Evolutionary conservation across 2,888 invertebrate species (phyloP), one percentile per base, ranked within the genome.

Genomic region (Perizoma affinitatum): DNA sequence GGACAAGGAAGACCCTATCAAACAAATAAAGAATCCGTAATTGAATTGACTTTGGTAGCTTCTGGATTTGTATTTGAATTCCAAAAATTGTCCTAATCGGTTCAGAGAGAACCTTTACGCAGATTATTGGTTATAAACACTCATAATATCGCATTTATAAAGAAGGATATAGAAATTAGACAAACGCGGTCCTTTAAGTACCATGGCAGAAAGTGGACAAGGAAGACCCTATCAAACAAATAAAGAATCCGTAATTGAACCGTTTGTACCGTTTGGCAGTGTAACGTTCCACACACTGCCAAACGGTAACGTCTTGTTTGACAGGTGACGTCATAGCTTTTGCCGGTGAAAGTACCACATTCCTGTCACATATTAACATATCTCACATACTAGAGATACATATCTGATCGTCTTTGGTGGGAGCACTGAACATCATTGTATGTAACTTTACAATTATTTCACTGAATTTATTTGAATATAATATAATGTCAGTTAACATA

Each of bases 331-430:
- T 78, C 79, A 78, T 68, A 60, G 70, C 60, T 61, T 60, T 66
- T 70, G 73, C 62, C 44, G 76, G 83, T 72, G 85, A 85, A 85
- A 85, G 85, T 85, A 78, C 70, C 74, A 76, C 84, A 84, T 82
- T 73, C 71, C 63, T 68, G 61, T 56, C 66, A 63, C 63, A 65
- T 67, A 72, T 75, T 74, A 22, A 22, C 22, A 22, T 22, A 22
- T 22, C 3, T 22, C 22, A 22, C 22, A 22, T 22, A 22, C 22
- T 22, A 22, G 22, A 22, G 22, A 22, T 52, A 61, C 57, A 67
- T 67, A 57, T 49, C 48, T 45, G 45, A 35, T 33, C n/a, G 33
- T 9, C 8, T 36, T 9, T 41, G 33, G 44, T 34, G 40, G 6
- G 34, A 38, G 38, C 46, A 50, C 56, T 4, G 44, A 57, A 42